Percentiles rank a stretch among this genome's conserved stretches.
These are phyloP conservation scores for Watsonalla cultraria DNA, from an alignment of 2,888 invertebrate genomes.

Conservation along the genomic window DNA sequence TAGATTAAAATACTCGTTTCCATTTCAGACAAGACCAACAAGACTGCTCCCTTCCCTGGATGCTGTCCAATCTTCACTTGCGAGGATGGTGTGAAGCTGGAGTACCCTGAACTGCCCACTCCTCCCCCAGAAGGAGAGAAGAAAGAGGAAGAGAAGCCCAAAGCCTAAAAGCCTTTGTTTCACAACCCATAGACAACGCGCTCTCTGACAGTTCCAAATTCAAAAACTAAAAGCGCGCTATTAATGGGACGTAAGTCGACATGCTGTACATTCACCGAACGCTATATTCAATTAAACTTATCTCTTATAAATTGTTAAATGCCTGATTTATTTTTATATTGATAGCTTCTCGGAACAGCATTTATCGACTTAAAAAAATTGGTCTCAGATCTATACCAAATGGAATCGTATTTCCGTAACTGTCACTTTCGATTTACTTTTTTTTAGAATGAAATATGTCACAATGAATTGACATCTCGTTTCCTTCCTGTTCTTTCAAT, in stretches of 20 bases:
- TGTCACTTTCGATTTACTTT: conserved; percentile 1
- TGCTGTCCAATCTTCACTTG: conserved; percentile 93
- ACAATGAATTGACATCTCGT: conserved; percentile 1
- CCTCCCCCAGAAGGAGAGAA: conserved; percentile 60
- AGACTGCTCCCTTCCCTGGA: conserved; percentile 91
- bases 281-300: not conserved
- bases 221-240: conserved; percentile 2
- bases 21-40: conserved; percentile 89
- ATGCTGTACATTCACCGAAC: conserved; percentile 12
- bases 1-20: conserved; percentile 4
- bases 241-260: conserved; percentile 7
- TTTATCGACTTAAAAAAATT: conserved; percentile 20
- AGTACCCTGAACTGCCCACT: conserved; percentile 88
- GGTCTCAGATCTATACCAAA: conserved; percentile 46
- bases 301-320: conserved; percentile 12
- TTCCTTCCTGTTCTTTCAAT: conserved; percentile 6
- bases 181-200: conserved; percentile 6
- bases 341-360: conserved; percentile 3
- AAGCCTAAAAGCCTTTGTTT: conserved; percentile 46
- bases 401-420: conserved; percentile 13
- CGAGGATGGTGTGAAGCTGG: conserved; percentile 89
- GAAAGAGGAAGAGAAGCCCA: conserved; percentile 56
- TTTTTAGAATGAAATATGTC: conserved; percentile 1
- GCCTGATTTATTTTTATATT: conserved; percentile 9
- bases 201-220: conserved; percentile 2